A percentile compares a stretch with the other conserved stretches of the same genome.
These are phyloP conservation scores for Calyptomena viridis DNA, from an alignment of 2,113 vertebrate species.

Conservation along the genomic window DNA sequence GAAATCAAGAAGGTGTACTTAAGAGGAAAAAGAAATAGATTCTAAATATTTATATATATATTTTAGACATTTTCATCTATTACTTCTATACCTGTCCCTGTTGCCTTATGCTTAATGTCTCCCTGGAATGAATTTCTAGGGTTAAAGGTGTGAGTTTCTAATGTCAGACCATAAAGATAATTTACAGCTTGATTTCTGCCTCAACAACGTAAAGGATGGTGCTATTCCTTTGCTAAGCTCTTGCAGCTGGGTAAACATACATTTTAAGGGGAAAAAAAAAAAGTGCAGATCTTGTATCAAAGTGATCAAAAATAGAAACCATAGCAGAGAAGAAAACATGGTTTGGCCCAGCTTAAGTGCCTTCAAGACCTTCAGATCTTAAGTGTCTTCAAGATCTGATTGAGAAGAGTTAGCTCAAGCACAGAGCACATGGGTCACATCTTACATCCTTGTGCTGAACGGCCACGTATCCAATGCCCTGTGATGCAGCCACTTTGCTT, in stretches of 20 bases:
- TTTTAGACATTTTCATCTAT: neutral
- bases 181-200: neutral
- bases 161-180: neutral
- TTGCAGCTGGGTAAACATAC: neutral
- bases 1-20: neutral
- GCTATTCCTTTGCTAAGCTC: neutral
- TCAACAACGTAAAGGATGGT: neutral
- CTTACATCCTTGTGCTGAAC: neutral
- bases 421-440: fast-evolving
- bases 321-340: neutral
- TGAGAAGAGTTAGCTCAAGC: neutral
- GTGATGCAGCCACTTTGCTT: neutral
- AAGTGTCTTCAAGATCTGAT: neutral
- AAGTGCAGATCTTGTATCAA: neutral
- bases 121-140: neutral
- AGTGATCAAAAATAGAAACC: neutral
- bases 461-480: fast-evolving
- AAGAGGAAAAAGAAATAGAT: neutral
- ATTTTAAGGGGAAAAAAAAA: neutral
- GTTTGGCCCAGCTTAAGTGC: neutral
- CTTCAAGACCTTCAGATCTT: no score
- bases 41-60: neutral
- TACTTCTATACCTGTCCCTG: neutral
- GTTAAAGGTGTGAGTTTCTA: neutral
- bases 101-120: neutral